Percentiles rank a stretch among this genome's conserved stretches.
Conservation (phyloP, 2,113 vertebrate species). For the Carettochelys insculpta region DNA sequence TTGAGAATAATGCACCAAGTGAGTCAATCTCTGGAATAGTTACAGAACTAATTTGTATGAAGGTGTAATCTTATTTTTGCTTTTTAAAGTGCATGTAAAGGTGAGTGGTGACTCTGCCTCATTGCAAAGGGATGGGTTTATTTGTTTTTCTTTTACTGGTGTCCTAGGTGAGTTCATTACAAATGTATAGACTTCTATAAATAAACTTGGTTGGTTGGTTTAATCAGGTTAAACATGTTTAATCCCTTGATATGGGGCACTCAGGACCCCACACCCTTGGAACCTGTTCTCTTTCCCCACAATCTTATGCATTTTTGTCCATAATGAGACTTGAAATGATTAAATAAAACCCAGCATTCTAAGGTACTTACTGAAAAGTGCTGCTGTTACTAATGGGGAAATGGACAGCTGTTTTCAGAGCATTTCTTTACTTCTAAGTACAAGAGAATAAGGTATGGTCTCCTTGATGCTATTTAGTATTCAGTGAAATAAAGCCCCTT, state of each 20-base stretch:
- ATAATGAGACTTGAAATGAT: neutral
- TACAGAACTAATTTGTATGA: conserved; percentile 71
- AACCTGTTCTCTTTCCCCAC: neutral
- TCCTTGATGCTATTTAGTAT: neutral
- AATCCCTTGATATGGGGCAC: conserved; percentile 59
- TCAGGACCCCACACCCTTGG: neutral
- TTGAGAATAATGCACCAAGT: conserved; percentile 55
- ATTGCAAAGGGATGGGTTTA: conserved; percentile 62
- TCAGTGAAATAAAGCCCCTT: neutral
- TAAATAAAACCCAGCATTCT: neutral
- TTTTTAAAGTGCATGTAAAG: conserved; percentile 75
- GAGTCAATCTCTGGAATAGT: conserved; percentile 58
- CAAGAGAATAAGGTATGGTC: neutral
- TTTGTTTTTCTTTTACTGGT: conserved; percentile 76
- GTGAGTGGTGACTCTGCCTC: conserved; percentile 68
- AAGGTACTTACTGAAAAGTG: neutral
- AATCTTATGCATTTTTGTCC: neutral
- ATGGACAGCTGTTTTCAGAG: neutral
- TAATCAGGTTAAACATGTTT: conserved; percentile 71
- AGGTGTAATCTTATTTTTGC: conserved; percentile 59
- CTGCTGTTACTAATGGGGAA: neutral
- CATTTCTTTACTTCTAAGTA: neutral
- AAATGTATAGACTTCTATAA: conserved; percentile 81
- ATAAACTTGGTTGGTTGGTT: conserved; percentile 82
- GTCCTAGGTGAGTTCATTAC: conserved; percentile 78